A percentile compares a stretch with the other conserved stretches of the same genome.
These are phyloP conservation scores for Podotricha telesiphe DNA, from an alignment of 2,888 invertebrate genomes.

Conservation along the genomic window DNA sequence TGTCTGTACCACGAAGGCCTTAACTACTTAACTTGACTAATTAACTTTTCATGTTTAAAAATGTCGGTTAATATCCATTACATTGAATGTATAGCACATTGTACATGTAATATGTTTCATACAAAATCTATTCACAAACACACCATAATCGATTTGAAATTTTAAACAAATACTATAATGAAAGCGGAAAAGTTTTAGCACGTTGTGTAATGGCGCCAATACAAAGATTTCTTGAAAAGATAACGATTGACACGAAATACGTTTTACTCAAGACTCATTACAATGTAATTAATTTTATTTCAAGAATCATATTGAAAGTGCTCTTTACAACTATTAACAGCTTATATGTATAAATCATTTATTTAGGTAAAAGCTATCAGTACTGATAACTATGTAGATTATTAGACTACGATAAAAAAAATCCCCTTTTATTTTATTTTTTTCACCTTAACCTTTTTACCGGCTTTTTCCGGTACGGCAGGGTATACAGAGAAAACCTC, in stretches of 20 bases:
- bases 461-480: too few species aligned
- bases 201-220: conserved; percentile 22
- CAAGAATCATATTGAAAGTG: conserved; percentile 13
- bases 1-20: too few species aligned
- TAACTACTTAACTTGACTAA: too few species aligned
- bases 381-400: not conserved
- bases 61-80: too few species aligned
- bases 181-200: conserved; percentile 10
- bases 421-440: not conserved
- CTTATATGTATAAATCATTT: not conserved
- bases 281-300: conserved; percentile 8
- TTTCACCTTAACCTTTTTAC: too few species aligned
- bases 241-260: conserved; percentile 17
- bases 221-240: conserved; percentile 24
- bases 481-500: too few species aligned
- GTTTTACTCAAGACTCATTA: conserved; percentile 27
- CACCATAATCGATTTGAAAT: not conserved
- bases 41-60: too few species aligned
- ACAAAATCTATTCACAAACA: not conserved
- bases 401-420: conserved; percentile 7
- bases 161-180: not conserved
- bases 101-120: not conserved
- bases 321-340: conserved; percentile 16
- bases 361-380: conserved; percentile 22
- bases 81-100: too few species aligned